Percentiles rank a stretch among this genome's conserved stretches.
phyloP scores from a whole-genome alignment of 2,888 invertebrate genomes.

The Oligia latruncula region DNA sequence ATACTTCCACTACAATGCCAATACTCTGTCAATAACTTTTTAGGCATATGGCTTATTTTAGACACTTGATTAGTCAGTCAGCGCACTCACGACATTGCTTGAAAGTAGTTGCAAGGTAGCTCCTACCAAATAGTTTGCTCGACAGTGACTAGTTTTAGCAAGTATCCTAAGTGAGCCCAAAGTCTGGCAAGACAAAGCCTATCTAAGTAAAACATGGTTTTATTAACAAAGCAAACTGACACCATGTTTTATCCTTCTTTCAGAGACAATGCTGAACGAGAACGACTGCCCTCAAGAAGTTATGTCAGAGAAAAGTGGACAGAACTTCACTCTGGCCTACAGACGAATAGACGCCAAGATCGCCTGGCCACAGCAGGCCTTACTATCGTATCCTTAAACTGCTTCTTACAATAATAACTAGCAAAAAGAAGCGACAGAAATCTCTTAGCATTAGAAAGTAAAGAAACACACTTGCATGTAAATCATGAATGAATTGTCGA shows the following conservation, averaged over 20 bases:
- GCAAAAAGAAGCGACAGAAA: conserved; percentile 64
- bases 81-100: background rate
- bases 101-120: background rate
- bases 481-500: conserved; percentile 42
- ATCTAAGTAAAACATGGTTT: background rate
- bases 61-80: background rate
- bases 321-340: conserved; percentile 97
- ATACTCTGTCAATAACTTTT: too few relatives aligned
- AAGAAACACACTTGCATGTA: conserved; percentile 52
- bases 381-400: conserved; percentile 84
- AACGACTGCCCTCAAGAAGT: conserved; percentile 97
- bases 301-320: conserved; percentile 92
- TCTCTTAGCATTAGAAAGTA: conserved; percentile 66
- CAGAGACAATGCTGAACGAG: conserved; percentile 97
- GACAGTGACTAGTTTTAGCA: background rate
- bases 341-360: conserved; percentile 99
- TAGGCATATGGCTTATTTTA: too few relatives aligned
- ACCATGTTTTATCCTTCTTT: conserved; percentile 70
- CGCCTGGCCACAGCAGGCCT: conserved; percentile 95
- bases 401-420: conserved; percentile 51
- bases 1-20: background rate
- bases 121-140: background rate
- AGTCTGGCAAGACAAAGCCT: background rate
- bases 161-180: too few relatives aligned
- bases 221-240: background rate